Evolutionary conservation across 2,113 vertebrate species (phyloP).

Genomic region (Bagarius yarrelli): DNA sequence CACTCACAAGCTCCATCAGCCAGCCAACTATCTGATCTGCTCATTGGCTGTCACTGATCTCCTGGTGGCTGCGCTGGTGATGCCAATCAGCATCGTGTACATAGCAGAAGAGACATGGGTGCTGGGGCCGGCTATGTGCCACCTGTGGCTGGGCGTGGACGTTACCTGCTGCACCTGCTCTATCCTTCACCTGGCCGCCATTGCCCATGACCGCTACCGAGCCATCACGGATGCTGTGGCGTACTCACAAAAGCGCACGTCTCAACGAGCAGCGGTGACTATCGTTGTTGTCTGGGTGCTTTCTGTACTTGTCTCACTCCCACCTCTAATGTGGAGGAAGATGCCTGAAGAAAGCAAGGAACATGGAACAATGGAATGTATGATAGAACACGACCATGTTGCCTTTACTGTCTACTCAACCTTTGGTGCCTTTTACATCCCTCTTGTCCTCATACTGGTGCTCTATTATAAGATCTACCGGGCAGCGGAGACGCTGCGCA

Average conservation of each 20-base stretch:
- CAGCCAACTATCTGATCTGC: conserved; percentile 84
- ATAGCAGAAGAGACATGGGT: conserved; percentile 82
- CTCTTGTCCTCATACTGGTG: conserved; percentile 78
- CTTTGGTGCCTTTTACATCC: conserved; percentile 85
- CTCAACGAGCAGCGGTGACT: conserved; percentile 76
- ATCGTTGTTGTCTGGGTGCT: conserved; percentile 80
- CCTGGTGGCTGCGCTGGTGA: conserved; percentile 82
- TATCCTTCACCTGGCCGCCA: conserved; percentile 82
- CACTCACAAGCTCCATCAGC: conserved; percentile 82
- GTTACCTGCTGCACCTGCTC: conserved; percentile 85
- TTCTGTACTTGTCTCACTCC: conserved; percentile 83
- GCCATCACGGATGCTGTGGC: conserved; percentile 84
- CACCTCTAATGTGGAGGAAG: conserved; percentile 76
- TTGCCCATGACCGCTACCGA: conserved; percentile 81
- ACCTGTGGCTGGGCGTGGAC: conserved; percentile 83
- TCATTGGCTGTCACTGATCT: conserved; percentile 86
- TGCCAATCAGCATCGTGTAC: conserved; percentile 85
- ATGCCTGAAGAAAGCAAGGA: conserved; percentile 42
- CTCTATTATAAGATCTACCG: conserved; percentile 88
- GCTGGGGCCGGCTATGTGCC: conserved; percentile 79
- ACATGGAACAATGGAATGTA: conserved; percentile 69
- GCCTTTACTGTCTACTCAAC: conserved; percentile 82
- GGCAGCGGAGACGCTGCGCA: conserved; percentile 78
- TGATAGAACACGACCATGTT: conserved; percentile 83
- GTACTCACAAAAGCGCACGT: conserved; percentile 80